phyloP scores from a whole-genome alignment of 1,140 invertebrate genomes.

The Drosophila pectinifera region DNA sequence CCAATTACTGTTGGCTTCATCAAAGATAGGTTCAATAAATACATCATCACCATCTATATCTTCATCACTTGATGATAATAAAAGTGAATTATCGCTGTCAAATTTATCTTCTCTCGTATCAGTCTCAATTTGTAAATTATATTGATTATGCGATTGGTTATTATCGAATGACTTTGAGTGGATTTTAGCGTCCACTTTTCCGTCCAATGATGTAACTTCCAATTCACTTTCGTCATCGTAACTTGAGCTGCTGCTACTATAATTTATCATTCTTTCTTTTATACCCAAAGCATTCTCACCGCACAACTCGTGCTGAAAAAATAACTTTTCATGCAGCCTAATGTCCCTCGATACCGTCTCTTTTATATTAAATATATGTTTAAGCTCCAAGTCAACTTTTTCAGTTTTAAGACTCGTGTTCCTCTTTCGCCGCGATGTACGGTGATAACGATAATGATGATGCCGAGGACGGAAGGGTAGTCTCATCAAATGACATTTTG shows the following conservation, averaged over 20 bases:
- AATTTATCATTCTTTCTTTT: slow-evolving; percentile 55
- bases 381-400: slow-evolving; percentile 53
- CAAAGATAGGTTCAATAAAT: not conserved
- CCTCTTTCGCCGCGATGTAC: not conserved
- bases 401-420: not conserved
- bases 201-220: slow-evolving; percentile 15
- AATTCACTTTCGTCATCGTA: slow-evolving; percentile 53
- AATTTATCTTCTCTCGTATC: slow-evolving; percentile 20
- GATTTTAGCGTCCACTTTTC: slow-evolving; percentile 5
- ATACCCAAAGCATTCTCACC: slow-evolving; percentile 19
- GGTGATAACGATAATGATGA: slow-evolving; percentile 4
- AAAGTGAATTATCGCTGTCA: slow-evolving; percentile 17
- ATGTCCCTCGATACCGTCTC: not conserved
- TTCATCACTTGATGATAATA: slow-evolving; percentile 32
- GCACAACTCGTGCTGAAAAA: slow-evolving; percentile 65
- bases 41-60: slow-evolving; percentile 1
- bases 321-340: slow-evolving; percentile 66
- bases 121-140: slow-evolving; percentile 52
- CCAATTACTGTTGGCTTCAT: slow-evolving; percentile 20
- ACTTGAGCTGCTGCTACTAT: slow-evolving; percentile 70
- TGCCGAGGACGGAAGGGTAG: not conserved
- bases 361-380: slow-evolving; percentile 50
- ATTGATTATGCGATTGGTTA: not conserved
- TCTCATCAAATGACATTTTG: slow-evolving; percentile 9
- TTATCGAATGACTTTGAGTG: not conserved